A percentile compares a stretch with the other conserved stretches of the same genome.
phyloP scores from a whole-genome alignment of 2,797 vertebrate species.

The Xenentodon cancila region DNA sequence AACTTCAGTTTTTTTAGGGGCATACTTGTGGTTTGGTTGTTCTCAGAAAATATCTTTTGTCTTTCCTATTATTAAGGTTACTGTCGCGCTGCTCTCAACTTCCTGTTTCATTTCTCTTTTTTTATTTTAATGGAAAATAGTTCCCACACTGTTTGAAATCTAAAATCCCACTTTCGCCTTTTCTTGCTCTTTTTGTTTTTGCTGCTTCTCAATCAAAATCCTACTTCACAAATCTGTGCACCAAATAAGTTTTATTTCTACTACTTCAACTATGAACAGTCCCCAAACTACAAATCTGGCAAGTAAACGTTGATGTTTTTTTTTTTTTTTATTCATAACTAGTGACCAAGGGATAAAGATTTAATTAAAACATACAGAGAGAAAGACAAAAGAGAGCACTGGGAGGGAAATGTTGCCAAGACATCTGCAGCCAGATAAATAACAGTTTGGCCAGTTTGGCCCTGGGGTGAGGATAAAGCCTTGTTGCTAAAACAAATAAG shows the following conservation, averaged over 20 bases:
- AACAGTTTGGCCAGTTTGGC: constrained; percentile 55
- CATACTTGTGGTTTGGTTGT: constrained; percentile 63
- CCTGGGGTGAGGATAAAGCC: constrained; percentile 66
- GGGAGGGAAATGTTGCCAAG: constrained; percentile 48
- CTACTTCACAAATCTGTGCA: too few relatives aligned
- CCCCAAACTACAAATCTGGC: too few relatives aligned
- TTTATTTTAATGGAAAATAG: constrained; percentile 69
- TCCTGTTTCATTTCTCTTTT: constrained; percentile 31
- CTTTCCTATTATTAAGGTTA: constrained; percentile 71
- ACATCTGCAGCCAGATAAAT: constrained; percentile 60
- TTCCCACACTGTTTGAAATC: constrained; percentile 77
- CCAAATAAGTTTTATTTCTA: too few relatives aligned
- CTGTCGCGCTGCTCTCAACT: constrained; percentile 65
- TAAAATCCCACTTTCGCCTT: constrained; percentile 49
- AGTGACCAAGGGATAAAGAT: background rate
- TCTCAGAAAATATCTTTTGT: constrained; percentile 57
- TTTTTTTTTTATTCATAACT: too few relatives aligned
- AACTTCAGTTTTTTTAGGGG: constrained; percentile 56
- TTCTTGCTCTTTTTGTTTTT: constrained; percentile 1
- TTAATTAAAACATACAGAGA: constrained; percentile 15
- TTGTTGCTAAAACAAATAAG: constrained; percentile 80
- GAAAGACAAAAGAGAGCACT: constrained; percentile 24
- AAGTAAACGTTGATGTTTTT: too few relatives aligned
- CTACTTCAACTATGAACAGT: too few relatives aligned
- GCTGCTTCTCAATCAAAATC: too few relatives aligned